Percentiles rank a stretch among this genome's conserved stretches.
Evolutionary conservation across 2,888 invertebrate genomes (phyloP).

Genomic region (Allygus modestus): DNA sequence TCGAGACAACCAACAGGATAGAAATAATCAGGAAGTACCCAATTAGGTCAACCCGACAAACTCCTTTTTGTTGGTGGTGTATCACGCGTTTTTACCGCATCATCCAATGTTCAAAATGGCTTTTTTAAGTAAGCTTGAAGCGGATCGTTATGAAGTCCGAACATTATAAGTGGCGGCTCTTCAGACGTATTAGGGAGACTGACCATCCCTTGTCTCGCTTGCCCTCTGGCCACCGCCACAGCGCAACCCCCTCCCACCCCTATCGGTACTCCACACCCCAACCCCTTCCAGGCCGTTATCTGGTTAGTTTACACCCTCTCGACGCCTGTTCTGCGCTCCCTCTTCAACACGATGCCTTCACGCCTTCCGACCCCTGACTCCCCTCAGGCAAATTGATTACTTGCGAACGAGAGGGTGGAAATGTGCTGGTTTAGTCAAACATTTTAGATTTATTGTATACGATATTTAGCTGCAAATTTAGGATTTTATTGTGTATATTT

Average conservation of each 20-base stretch:
- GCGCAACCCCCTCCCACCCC: constrained; percentile 7
- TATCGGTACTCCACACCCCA: background rate
- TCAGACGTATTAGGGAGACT: background rate
- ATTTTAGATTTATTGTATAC: no score
- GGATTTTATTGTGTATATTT: no score
- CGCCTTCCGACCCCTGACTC: background rate
- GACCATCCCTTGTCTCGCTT: background rate
- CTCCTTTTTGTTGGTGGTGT: background rate
- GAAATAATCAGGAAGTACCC: no score
- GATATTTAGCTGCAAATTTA: no score
- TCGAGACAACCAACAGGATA: no score
- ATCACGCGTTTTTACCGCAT: constrained; percentile 11
- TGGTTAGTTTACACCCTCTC: constrained; percentile 30
- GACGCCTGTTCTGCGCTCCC: background rate
- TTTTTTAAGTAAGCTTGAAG: constrained; percentile 14
- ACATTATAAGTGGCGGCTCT: background rate
- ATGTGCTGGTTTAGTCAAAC: background rate
- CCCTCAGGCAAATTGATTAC: background rate
- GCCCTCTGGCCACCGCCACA: background rate
- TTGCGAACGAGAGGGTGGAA: background rate
- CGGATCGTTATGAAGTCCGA: no score
- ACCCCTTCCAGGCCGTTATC: background rate
- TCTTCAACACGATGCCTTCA: constrained; percentile 29
- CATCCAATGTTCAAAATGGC: background rate
- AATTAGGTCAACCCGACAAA: no score